Conservation (phyloP, 2,797 vertebrate genomes). For the Varecia variegata region DNA sequence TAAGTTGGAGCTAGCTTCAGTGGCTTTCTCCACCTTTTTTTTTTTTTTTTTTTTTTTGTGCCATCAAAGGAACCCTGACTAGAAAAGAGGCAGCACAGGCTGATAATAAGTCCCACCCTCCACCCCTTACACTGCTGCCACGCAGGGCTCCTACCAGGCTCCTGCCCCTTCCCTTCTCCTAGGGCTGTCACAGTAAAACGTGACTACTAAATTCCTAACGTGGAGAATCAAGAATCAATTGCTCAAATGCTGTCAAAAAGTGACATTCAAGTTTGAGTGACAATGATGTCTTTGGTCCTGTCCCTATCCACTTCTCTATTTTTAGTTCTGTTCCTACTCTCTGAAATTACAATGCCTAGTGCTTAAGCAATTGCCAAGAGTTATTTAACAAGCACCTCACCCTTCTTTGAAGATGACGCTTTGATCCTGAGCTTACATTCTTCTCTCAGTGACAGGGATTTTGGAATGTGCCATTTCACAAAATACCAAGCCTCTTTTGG, state of each 20-base stretch:
- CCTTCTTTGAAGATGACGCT: conserved; percentile 65
- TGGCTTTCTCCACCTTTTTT: not conserved
- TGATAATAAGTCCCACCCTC: not conserved
- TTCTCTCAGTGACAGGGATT: conserved; percentile 48
- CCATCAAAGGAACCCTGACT: conserved; percentile 6
- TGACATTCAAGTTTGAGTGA: conserved; percentile 72
- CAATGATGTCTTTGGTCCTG: conserved; percentile 71
- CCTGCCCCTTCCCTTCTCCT: not conserved
- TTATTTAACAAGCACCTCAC: conserved; percentile 63
- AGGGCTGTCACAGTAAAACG: conserved; percentile 27
- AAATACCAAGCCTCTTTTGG: conserved; percentile 41
- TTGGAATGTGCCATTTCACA: conserved; percentile 47
- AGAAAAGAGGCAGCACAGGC: not conserved
- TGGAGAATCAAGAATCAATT: conserved; percentile 62
- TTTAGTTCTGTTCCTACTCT: conserved; percentile 65
- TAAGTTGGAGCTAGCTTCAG: not conserved
- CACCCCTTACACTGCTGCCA: not conserved
- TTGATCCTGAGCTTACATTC: conserved; percentile 60
- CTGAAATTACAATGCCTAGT: conserved; percentile 66
- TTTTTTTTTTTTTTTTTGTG: not conserved
- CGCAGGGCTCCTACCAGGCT: not conserved
- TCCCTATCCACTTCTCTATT: conserved; percentile 68
- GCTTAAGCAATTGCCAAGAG: conserved; percentile 66
- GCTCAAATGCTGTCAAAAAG: conserved; percentile 72
- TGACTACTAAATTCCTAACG: conserved; percentile 40